A percentile compares a stretch with the other conserved stretches of the same genome.
phyloP scores from a whole-genome alignment of 2,113 vertebrate genomes.

The Planiliza haematocheilus region DNA sequence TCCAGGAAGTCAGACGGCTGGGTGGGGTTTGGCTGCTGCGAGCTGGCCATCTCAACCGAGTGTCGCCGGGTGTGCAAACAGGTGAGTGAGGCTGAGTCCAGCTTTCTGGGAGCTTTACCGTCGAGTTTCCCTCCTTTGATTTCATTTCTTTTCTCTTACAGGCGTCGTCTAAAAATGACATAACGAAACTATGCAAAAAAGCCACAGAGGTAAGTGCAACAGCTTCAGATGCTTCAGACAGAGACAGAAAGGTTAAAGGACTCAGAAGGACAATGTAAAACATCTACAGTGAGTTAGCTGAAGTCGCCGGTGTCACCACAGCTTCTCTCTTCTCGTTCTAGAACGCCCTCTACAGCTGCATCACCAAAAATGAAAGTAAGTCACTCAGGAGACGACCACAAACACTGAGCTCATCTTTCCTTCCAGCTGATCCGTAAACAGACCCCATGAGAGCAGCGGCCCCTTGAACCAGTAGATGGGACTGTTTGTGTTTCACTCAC shows the following conservation, averaged over 20 bases:
- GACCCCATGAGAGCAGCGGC: not conserved
- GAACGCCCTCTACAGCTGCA: slow-evolving; percentile 98
- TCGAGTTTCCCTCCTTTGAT: not conserved
- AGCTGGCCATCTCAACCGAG: slow-evolving; percentile 93
- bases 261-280: too few species aligned
- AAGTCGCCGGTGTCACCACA: not conserved
- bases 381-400: slow-evolving; percentile 27
- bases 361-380: slow-evolving; percentile 99
- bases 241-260: too few species aligned
- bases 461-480: not conserved
- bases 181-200: slow-evolving; percentile 95
- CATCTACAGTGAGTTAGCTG: too few species aligned
- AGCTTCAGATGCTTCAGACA: too few species aligned
- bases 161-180: slow-evolving; percentile 95
- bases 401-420: slow-evolving; percentile 9
- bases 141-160: slow-evolving; percentile 67
- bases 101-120: not conserved
- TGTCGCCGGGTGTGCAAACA: slow-evolving; percentile 95
- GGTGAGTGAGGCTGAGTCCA: slow-evolving; percentile 78
- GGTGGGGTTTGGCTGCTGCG: slow-evolving; percentile 98
- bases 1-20: slow-evolving; percentile 95
- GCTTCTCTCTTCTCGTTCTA: slow-evolving; percentile 78
- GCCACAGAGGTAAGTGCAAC: slow-evolving; percentile 90
- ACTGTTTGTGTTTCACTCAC: slow-evolving; percentile 12
- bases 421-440: slow-evolving; percentile 22